phyloP scores from a whole-genome alignment of 2,113 vertebrate species.

The Panurus biarmicus region DNA sequence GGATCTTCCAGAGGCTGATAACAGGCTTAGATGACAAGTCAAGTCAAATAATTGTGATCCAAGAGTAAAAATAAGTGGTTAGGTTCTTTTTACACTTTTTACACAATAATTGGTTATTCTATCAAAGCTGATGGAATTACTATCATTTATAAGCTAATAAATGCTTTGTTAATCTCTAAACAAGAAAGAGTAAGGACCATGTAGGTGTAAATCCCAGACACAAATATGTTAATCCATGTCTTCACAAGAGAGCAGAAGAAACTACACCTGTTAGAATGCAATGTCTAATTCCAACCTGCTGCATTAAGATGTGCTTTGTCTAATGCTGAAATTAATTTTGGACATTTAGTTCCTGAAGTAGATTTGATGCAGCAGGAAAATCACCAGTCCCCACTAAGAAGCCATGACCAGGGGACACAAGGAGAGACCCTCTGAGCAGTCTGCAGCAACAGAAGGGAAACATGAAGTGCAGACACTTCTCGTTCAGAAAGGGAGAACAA shows the following conservation, averaged over 20 bases:
- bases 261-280: background rate
- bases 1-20: background rate
- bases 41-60: background rate
- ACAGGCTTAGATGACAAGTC: background rate
- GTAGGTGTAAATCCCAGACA: background rate
- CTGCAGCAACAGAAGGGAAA: background rate
- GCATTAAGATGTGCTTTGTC: background rate
- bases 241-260: background rate
- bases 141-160: background rate
- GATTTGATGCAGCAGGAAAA: background rate
- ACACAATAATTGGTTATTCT: no score
- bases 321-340: background rate
- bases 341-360: background rate
- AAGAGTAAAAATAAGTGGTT: background rate
- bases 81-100: background rate
- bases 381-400: background rate
- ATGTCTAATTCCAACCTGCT: background rate
- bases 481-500: background rate
- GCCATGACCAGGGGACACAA: accelerated
- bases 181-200: background rate
- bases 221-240: background rate
- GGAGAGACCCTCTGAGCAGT: background rate
- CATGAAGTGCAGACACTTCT: background rate
- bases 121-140: background rate
- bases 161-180: background rate